A percentile compares a stretch with the other conserved stretches of the same genome.
phyloP scores from a whole-genome alignment of 2,113 vertebrate species.

The Eupsittula cactorum region DNA sequence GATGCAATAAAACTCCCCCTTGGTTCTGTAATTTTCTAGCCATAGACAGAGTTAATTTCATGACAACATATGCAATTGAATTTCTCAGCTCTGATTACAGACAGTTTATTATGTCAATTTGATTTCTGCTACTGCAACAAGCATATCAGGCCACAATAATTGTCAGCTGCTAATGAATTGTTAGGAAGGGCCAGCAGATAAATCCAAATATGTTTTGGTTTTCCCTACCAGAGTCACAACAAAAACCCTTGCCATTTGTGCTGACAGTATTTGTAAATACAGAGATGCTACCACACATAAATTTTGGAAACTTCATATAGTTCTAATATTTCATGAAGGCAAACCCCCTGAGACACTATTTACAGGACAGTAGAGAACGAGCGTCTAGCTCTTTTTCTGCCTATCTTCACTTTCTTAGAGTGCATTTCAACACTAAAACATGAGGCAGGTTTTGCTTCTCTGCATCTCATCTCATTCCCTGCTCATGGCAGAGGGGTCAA shows the following conservation, averaged over 20 bases:
- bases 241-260: not conserved
- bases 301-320: not conserved
- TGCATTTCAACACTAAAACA: not conserved
- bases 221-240: not conserved
- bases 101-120: not conserved
- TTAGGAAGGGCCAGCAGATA: not conserved
- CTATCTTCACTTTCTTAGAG: not conserved
- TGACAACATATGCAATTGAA: not conserved
- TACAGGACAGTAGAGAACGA: not conserved
- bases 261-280: not conserved
- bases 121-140: not conserved
- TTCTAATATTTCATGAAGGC: not conserved
- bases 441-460: not conserved
- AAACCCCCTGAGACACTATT: not conserved
- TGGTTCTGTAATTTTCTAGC: not conserved
- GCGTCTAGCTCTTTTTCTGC: not conserved
- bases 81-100: not conserved
- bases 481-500: not conserved
- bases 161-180: not conserved
- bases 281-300: rapidly evolving
- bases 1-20: constrained; percentile 44
- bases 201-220: not conserved
- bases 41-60: constrained; percentile 14
- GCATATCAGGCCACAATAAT: not conserved
- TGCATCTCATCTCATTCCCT: not conserved